Percentiles rank a stretch among this genome's conserved stretches.
Conservation (phyloP, 2,797 vertebrate species). For the Moxostoma hubbsi region DNA sequence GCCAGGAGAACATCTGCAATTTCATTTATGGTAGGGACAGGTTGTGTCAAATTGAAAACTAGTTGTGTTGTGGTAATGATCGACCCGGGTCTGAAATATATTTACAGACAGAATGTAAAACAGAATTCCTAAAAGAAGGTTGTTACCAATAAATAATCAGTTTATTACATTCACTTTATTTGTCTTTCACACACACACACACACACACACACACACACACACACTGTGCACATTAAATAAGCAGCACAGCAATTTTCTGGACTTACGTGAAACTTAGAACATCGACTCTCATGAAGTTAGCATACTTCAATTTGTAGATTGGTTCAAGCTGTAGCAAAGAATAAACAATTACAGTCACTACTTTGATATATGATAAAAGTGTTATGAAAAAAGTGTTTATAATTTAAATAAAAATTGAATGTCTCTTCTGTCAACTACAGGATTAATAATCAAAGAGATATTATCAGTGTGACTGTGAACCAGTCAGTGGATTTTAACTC, state of each 20-base stretch:
- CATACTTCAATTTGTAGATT: neutral
- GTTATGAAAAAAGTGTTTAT: neutral
- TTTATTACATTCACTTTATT: no score
- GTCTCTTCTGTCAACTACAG: neutral
- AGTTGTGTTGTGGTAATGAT: neutral
- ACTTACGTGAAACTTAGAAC: constrained; percentile 14
- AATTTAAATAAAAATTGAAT: neutral
- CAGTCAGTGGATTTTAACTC: neutral
- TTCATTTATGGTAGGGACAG: neutral
- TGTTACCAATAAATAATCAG: neutral
- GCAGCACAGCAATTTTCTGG: neutral
- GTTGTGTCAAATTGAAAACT: neutral
- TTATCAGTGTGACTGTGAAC: neutral
- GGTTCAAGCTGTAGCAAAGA: constrained; percentile 20
- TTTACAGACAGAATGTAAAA: neutral
- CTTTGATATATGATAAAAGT: neutral
- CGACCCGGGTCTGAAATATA: constrained; percentile 9
- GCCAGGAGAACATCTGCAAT: neutral
- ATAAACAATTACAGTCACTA: no score
- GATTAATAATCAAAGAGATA: neutral
- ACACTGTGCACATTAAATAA: neutral
- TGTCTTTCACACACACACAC: no score
- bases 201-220: no score
- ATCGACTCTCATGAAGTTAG: neutral
- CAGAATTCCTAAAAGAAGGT: neutral